Evolutionary conservation across 2,113 vertebrate species (phyloP), one percentile per base, ranked within the genome.

Genomic region (Aptenodytes patagonicus): DNA sequence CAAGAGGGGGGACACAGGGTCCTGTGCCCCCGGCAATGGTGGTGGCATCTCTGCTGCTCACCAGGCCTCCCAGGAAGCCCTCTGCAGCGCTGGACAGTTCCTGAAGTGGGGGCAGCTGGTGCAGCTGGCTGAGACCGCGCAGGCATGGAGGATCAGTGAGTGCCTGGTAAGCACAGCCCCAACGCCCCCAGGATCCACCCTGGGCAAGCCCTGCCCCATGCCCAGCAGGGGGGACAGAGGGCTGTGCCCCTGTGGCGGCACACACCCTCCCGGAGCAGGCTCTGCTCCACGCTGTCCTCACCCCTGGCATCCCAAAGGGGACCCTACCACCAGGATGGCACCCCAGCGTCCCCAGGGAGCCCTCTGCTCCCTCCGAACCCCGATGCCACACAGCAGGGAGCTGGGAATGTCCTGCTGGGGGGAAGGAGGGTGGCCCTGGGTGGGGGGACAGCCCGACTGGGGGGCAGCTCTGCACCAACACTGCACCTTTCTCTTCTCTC

Each of bases 401-500:
- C 55, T 61, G 46, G 46, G 38, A 52, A 29, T 28, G 55, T 70
- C 46, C 47, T 28, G 34, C 34, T 38, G 34, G 28, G 28, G 14
- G 47, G 18, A 46, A 62, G 47, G 25, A 79, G 32, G 26, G 32
- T 61, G 38, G 46, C 15, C 17, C 36, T 38, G 28, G 38, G 26
- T 4, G 1, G 13, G 28, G 26, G 15, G 17, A 18, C 2, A 6
- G 20, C 31, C 31, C 2, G 0, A 31, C 7, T 5, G 1, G 42
- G 24, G 29, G 17, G 20, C 46, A 68, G 44, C 54, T 68, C 46
- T 58, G 42, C 2, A 2, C 20, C 51, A 51, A 3, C 9, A 20
- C 51, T 32, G 31, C 13, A 1, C 32, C 36, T 14, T 73, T 42
- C 60, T 72, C 42, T 40, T 47, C 68, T 49, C 61, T 90, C 36